Conservation (phyloP, 1,140 invertebrate species). For the Neotoxoptera formosana region DNA sequence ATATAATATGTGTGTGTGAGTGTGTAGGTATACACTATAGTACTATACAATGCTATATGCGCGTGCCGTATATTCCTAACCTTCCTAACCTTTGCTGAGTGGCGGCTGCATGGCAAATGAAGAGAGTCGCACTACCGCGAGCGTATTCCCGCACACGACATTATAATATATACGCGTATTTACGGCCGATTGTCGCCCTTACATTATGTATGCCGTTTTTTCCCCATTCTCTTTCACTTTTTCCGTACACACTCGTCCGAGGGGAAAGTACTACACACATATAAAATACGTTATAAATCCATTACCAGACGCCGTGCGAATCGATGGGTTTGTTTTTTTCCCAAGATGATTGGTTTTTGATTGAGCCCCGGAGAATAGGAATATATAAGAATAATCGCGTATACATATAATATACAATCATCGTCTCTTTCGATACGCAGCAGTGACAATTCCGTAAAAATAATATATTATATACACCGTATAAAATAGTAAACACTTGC, state of each 20-base stretch:
- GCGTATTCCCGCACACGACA: not conserved
- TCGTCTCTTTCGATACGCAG: not conserved
- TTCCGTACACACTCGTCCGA: not conserved
- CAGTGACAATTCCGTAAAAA: not conserved
- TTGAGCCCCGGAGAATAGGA: slow-evolving; percentile 37
- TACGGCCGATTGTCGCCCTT: slow-evolving; percentile 38
- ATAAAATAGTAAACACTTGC: not conserved
- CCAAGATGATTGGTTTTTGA: slow-evolving; percentile 57
- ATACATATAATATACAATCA: slow-evolving; percentile 6
- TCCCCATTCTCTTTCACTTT: not conserved
- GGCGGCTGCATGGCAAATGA: slow-evolving; percentile 50
- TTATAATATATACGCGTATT: not conserved
- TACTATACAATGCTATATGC: not conserved
- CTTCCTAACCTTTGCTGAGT: not conserved
- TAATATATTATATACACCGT: not conserved
- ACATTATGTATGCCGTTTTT: slow-evolving; percentile 23
- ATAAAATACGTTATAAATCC: slow-evolving; percentile 57
- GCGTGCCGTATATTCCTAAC: not conserved
- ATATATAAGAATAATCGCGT: not conserved
- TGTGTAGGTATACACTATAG: no score
- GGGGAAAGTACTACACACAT: slow-evolving; percentile 34
- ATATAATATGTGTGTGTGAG: not conserved
- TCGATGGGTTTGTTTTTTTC: slow-evolving; percentile 53
- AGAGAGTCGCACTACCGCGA: slow-evolving; percentile 36
- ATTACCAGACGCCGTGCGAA: slow-evolving; percentile 46